phyloP scores from a whole-genome alignment of 2,113 vertebrate genomes.

The Oncorhynchus keta region DNA sequence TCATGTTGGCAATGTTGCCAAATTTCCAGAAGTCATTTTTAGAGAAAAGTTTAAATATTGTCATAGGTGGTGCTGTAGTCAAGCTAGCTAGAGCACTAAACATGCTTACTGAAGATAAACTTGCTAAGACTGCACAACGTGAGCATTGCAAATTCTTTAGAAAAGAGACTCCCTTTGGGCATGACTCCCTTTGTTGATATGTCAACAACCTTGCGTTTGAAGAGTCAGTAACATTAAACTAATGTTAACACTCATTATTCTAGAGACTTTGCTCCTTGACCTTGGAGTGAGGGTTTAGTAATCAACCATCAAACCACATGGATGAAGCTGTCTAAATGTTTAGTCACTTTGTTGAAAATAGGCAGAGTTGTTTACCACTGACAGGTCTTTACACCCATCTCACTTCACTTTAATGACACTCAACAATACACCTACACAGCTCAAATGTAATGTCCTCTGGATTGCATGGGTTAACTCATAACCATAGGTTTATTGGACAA shows the following conservation, averaged over 20 bases:
- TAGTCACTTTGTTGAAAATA: not conserved
- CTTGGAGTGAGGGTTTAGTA: not conserved
- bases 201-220: not conserved
- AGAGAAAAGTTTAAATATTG: too few species aligned
- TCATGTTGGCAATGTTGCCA: too few species aligned
- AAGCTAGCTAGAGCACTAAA: too few species aligned
- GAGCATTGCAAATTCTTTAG: not conserved
- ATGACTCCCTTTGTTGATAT: conserved; percentile 1
- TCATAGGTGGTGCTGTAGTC: too few species aligned
- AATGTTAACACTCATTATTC: not conserved
- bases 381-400: not conserved
- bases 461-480: not conserved
- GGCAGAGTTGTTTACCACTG: not conserved
- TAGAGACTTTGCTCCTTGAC: conserved; percentile 2
- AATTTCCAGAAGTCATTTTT: too few species aligned
- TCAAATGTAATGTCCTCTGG: not conserved
- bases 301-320: not conserved
- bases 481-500: too few species aligned
- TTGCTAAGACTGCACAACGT: too few species aligned
- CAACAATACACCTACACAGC: not conserved
- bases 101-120: too few species aligned
- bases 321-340: not conserved
- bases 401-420: not conserved
- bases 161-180: conserved; percentile 4
- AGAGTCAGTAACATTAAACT: not conserved